phyloP scores from a whole-genome alignment of 2,888 invertebrate species.

The Tetramorium bicarinatum region DNA sequence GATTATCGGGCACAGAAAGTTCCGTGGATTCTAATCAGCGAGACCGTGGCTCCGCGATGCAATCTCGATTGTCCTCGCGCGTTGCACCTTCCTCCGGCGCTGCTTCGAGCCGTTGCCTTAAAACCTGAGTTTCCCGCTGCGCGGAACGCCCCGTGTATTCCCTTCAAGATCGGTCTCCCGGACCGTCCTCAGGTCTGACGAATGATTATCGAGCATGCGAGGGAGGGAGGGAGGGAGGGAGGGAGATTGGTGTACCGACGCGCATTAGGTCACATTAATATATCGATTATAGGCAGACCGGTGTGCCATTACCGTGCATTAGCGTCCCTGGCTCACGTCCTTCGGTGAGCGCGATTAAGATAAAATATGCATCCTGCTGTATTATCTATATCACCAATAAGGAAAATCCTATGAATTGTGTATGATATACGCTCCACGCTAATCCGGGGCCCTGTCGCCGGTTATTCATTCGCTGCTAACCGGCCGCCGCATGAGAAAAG shows the following conservation, averaged over 20 bases:
- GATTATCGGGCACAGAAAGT: slow-evolving; percentile 60
- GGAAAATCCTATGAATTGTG: neutral
- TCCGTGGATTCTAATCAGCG: slow-evolving; percentile 64
- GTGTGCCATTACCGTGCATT: slow-evolving; percentile 47
- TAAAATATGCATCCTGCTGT: slow-evolving; percentile 47
- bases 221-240: neutral
- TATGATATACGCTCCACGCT: slow-evolving; percentile 2
- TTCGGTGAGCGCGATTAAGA: slow-evolving; percentile 30
- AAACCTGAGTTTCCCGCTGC: neutral
- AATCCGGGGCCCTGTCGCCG: slow-evolving; percentile 29
- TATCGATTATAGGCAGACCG: slow-evolving; percentile 46
- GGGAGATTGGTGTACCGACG: slow-evolving; percentile 16
- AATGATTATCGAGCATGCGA: slow-evolving; percentile 26
- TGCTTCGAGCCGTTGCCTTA: neutral
- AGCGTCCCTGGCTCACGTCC: slow-evolving; percentile 24
- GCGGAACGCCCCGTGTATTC: neutral
- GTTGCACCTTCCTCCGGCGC: neutral
- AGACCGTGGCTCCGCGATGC: slow-evolving; percentile 46
- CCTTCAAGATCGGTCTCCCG: neutral
- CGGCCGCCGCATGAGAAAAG: slow-evolving; percentile 43
- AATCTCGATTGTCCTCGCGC: slow-evolving; percentile 63
- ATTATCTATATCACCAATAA: slow-evolving; percentile 42
- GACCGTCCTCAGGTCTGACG: neutral
- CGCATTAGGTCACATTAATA: slow-evolving; percentile 40
- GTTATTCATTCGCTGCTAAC: slow-evolving; percentile 54